Evolutionary conservation across 1,140 invertebrate species (phyloP).

Genomic region (Drosophila azteca): DNA sequence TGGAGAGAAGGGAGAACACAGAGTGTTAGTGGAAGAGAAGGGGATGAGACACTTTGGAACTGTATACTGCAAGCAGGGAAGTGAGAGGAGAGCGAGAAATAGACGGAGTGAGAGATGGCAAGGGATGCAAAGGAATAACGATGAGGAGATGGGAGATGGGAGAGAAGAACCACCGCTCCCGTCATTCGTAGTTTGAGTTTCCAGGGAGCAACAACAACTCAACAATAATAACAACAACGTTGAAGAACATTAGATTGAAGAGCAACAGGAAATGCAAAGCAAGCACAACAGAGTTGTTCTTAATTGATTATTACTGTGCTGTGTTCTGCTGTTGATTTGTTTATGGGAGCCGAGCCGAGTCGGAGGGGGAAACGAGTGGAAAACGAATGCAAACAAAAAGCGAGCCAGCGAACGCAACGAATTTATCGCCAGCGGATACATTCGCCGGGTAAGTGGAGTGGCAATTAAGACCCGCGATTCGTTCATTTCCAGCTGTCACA

Average conservation of each 20-base stretch:
- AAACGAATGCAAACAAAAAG: no score
- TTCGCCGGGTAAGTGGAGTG: constrained; percentile 37
- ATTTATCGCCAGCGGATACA: constrained; percentile 26
- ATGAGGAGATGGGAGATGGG: no score
- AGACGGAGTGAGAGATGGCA: no score
- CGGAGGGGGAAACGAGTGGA: no score
- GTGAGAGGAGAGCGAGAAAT: no score
- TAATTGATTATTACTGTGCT: constrained; percentile 24
- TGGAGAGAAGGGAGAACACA: no score
- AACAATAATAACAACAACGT: not conserved
- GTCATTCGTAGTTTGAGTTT: constrained; percentile 13
- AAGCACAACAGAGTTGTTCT: not conserved
- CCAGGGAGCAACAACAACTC: constrained; percentile 21
- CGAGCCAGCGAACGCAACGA: constrained; percentile 13
- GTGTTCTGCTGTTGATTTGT: no score
- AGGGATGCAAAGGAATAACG: no score
- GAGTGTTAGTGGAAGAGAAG: constrained; percentile 16
- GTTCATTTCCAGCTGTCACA: no score
- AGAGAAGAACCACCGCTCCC: not conserved
- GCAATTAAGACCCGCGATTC: constrained; percentile 19
- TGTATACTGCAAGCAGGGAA: constrained; percentile 5
- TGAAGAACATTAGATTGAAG: no score
- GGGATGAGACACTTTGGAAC: constrained; percentile 11
- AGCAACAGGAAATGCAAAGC: constrained; percentile 27
- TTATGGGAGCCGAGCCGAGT: no score